Evolutionary conservation across 2,797 vertebrate genomes (phyloP).

Genomic region (Alectoris magna): DNA sequence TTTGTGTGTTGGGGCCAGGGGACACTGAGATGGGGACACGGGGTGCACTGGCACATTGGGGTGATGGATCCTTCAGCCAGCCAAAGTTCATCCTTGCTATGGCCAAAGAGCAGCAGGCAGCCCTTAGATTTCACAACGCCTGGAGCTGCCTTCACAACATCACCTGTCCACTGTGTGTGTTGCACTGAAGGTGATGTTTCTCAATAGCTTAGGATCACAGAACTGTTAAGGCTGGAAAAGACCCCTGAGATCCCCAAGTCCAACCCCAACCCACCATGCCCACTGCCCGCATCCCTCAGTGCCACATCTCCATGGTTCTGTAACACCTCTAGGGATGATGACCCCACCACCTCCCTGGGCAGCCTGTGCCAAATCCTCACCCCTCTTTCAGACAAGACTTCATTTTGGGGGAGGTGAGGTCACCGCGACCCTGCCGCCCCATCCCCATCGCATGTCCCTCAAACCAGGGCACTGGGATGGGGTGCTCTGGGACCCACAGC

Average conservation of each 20-base stretch:
- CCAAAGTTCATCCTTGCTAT: neutral
- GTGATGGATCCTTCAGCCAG: neutral
- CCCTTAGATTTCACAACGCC: neutral
- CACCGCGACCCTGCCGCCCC: neutral
- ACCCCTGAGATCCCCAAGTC: too few relatives aligned
- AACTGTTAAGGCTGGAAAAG: too few relatives aligned
- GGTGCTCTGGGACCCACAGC: neutral
- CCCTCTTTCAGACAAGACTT: neutral
- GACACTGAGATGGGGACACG: neutral
- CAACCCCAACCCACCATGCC: too few relatives aligned
- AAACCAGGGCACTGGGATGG: neutral
- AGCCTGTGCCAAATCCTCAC: too few relatives aligned
- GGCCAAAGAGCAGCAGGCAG: neutral
- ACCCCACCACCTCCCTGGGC: too few relatives aligned
- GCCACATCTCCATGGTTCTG: too few relatives aligned
- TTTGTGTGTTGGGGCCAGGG: neutral
- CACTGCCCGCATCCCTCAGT: too few relatives aligned
- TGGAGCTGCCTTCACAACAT: neutral
- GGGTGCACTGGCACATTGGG: neutral
- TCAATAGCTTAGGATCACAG: too few relatives aligned
- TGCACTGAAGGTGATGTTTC: neutral
- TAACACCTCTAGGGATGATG: too few relatives aligned
- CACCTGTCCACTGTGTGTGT: neutral
- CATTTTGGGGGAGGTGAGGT: neutral
- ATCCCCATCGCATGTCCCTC: rapidly evolving